Evolutionary conservation across 1,140 invertebrate genomes (phyloP).

Genomic region (Araneus ventricosus): DNA sequence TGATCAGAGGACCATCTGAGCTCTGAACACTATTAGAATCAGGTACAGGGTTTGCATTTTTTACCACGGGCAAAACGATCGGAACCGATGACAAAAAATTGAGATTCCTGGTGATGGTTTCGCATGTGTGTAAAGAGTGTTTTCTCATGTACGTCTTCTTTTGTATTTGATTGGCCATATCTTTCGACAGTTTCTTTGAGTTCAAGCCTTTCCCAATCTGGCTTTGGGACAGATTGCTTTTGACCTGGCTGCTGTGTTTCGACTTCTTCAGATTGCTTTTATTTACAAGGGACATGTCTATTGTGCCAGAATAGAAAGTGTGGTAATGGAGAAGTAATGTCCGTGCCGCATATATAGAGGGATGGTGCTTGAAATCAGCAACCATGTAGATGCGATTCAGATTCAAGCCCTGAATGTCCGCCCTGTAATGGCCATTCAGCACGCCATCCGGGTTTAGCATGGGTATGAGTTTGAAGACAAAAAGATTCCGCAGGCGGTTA

Average conservation of each 20-base stretch:
- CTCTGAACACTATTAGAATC: neutral
- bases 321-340: conserved; percentile 86
- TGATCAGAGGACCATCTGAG: neutral
- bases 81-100: conserved; percentile 70
- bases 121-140: conserved; percentile 61
- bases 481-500: conserved; percentile 87
- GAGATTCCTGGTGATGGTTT: conserved; percentile 60
- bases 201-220: neutral
- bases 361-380: conserved; percentile 87
- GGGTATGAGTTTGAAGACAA: conserved; percentile 95
- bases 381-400: conserved; percentile 91
- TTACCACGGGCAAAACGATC: conserved; percentile 10
- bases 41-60: neutral
- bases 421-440: conserved; percentile 91
- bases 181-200: conserved; percentile 47
- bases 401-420: conserved; percentile 93
- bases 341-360: conserved; percentile 90
- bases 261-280: conserved; percentile 30
- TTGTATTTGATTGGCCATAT: conserved; percentile 37
- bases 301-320: conserved; percentile 30
- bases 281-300: neutral
- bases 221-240: conserved; percentile 16
- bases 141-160: conserved; percentile 45
- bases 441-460: conserved; percentile 97
- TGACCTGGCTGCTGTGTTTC: neutral